These are phyloP conservation scores for Pantelozetes paolii DNA, from an alignment of 2,888 invertebrate genomes.

Conservation along the genomic window DNA sequence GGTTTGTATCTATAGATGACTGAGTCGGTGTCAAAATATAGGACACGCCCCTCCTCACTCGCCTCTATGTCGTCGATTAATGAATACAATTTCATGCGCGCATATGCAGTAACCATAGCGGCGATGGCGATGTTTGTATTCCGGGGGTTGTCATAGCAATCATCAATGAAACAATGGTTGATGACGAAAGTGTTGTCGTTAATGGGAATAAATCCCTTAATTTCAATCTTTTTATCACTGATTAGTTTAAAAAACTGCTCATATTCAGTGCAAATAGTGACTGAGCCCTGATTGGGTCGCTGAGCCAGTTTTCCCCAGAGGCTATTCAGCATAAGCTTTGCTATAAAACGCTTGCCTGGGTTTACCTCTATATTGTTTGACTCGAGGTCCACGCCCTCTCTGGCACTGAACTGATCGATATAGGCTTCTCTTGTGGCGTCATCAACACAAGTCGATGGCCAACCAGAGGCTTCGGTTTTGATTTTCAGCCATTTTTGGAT, in stretches of 20 bases:
- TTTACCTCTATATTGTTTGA: constrained; percentile 47
- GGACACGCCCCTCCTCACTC: constrained; percentile 48
- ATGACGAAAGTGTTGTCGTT: neutral
- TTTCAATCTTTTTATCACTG: constrained; percentile 4
- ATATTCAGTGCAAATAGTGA: constrained; percentile 39
- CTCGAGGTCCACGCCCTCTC: constrained; percentile 47
- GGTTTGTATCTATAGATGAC: constrained; percentile 49
- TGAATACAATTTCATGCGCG: constrained; percentile 50
- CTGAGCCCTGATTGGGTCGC: constrained; percentile 31
- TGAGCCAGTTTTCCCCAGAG: constrained; percentile 49
- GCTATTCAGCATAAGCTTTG: constrained; percentile 47
- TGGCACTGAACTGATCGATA: constrained; percentile 2
- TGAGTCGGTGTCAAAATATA: constrained; percentile 53
- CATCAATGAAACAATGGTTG: neutral
- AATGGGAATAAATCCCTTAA: neutral
- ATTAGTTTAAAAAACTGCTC: constrained; percentile 39
- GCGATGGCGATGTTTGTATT: constrained; percentile 40
- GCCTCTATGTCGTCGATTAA: constrained; percentile 48
- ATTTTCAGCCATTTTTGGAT: constrained; percentile 49
- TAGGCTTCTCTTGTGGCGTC: constrained; percentile 46
- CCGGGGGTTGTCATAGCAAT: neutral
- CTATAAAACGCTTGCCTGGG: constrained; percentile 45
- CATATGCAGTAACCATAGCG: constrained; percentile 51
- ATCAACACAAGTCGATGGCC: constrained; percentile 48
- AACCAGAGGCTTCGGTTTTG: constrained; percentile 49